These are phyloP conservation scores for Aramus guarauna DNA, from an alignment of 2,113 vertebrate species.

Conservation along the genomic window DNA sequence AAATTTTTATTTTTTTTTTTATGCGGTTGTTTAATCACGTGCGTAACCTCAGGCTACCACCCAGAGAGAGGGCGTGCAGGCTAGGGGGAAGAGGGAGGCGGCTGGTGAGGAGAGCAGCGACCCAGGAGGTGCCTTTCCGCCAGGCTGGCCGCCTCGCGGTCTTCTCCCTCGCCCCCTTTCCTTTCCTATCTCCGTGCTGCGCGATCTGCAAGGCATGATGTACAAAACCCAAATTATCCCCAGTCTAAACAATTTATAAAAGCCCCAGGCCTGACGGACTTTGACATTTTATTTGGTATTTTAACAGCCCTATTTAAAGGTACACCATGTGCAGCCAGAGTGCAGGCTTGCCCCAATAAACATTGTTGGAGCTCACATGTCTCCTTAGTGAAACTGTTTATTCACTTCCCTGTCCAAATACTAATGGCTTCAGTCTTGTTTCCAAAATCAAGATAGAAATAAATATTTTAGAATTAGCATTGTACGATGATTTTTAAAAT, in stretches of 20 bases:
- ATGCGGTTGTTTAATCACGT: conserved; percentile 14
- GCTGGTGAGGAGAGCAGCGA: conserved; percentile 77
- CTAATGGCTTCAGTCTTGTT: conserved; percentile 29
- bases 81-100: conserved; percentile 56
- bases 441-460: not conserved
- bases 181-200: conserved; percentile 56
- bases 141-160: conserved; percentile 70
- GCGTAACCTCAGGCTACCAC: conserved; percentile 51
- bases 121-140: conserved; percentile 73
- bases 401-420: conserved; percentile 33
- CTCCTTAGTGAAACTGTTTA: conserved; percentile 65
- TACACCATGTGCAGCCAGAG: conserved; percentile 61
- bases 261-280: conserved; percentile 72
- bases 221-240: conserved; percentile 67
- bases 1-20: not conserved
- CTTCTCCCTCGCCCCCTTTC: conserved; percentile 54
- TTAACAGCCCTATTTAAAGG: conserved; percentile 76
- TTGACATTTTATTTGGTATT: conserved; percentile 83
- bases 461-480: conserved; percentile 1
- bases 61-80: conserved; percentile 62
- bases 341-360: conserved; percentile 69
- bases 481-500: not conserved
- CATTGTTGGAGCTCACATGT: conserved; percentile 51
- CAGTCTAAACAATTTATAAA: conserved; percentile 93
- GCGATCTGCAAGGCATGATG: conserved; percentile 62